These are phyloP conservation scores for Carassius auratus DNA, from an alignment of 2,113 vertebrate species.

Conservation along the genomic window DNA sequence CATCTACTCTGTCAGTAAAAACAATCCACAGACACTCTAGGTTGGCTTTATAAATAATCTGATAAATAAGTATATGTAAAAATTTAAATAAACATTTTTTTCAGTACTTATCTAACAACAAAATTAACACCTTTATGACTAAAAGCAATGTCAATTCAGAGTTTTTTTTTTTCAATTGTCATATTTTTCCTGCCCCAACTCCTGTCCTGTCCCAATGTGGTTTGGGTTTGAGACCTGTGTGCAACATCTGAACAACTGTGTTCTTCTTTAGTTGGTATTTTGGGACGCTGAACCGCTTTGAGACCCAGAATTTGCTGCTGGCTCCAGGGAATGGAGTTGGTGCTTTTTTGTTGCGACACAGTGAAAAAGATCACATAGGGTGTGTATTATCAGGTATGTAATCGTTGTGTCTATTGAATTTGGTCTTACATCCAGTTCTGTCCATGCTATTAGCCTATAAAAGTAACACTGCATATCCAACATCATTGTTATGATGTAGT, in stretches of 20 bases:
- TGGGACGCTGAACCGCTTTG: conserved; percentile 65
- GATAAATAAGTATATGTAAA: neutral
- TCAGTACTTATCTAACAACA: neutral
- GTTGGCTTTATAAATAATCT: neutral
- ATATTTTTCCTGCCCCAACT: neutral
- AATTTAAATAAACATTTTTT: neutral
- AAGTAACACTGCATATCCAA: neutral
- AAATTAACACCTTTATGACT: neutral
- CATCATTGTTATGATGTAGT: neutral
- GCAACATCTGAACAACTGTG: neutral
- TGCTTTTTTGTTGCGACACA: conserved; percentile 68
- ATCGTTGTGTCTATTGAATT: neutral
- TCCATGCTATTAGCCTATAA: neutral
- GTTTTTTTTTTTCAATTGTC: neutral
- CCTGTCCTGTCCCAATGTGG: neutral
- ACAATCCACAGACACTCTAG: neutral
- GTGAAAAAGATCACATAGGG: conserved; percentile 60
- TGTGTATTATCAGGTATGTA: conserved; percentile 71
- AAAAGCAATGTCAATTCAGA: neutral
- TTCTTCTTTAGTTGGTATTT: conserved; percentile 70
- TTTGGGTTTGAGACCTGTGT: neutral
- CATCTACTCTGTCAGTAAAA: no score
- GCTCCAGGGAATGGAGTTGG: conserved; percentile 50
- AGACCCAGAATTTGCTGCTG: conserved; percentile 65
- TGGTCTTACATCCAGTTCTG: neutral